Base-by-base conservation (phyloP, 2,888 invertebrate genomes). In the Apamea crenata region DNA sequence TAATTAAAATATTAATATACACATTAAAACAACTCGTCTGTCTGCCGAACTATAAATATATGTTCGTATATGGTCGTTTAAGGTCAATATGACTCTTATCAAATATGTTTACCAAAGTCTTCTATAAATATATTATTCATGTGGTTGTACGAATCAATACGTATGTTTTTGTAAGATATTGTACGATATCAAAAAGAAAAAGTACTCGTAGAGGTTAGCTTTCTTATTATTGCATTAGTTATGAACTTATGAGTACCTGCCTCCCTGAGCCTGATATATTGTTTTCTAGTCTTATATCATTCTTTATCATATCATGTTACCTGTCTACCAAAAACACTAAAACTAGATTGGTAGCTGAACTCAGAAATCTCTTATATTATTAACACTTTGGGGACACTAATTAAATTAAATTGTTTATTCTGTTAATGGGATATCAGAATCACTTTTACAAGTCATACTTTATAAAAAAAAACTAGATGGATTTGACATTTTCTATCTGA, bases 1-100 rank as follows among this genome's bases (percentile, higher is more conserved):
- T 89, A 89, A 89, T 89, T 89, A 84, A 88, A 80, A 76, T 81
- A 87, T 89, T 89, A 89, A 87, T 85, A 88, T 70, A 82, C 85
- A 81, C 69, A 83, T 88, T 82, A 83, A 77, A 18, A 68, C 63
- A 74, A 76, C 66, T 66, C 66, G 66, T 75, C 36, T 72, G 59
- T 76, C 71, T n/a, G 16, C 71, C 50, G 61, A 80, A 56, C 36
- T 67, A 53, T 83, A 69, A 65, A 74, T 83, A 71, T 80, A 61
- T 70, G 36, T 40, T 16, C n/a, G 16, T 69, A 56, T 50, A 40
- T 40, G 40, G 47, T 18, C 53, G 44, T 76, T 63, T 74, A 61
- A 87, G 87, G 84, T 87, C 84, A 80, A 66, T 81, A 76, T 40
- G 68, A 71, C 12, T 73, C 36, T 70, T 78, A 86, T 79, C 74